Evolutionary conservation across 2,113 vertebrate genomes (phyloP), one percentile per base, ranked within the genome.

Genomic region (Trematomus loennbergii): DNA sequence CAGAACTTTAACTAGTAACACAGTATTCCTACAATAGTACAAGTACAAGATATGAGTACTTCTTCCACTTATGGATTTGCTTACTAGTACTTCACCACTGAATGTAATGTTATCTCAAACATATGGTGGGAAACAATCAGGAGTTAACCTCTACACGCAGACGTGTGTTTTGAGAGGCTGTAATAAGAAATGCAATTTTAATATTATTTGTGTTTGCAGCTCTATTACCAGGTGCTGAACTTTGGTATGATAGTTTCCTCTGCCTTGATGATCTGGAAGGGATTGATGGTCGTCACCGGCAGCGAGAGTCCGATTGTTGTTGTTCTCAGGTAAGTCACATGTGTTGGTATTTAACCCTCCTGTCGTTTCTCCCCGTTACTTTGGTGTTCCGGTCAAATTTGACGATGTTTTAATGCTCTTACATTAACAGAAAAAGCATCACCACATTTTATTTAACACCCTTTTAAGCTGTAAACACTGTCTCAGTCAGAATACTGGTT

Each of bases 221-320:
- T 99, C 0, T 99, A 99, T 89, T 99, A 99, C 91, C 98, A 99
- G 94, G 97, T 99, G 89, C 91, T 99, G 83, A 99, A 99, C 92
- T 99, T 99, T 93, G 98, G 98, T 60, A 99, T 99, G 98, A 99
- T 99, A 61, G 98, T 99, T 81, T 99, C 98, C 49, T 99, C 97
- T 9, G 98, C 98, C 1, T 91, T 99, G 88, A 99, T 99, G 98
- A 99, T 99, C 94, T 99, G 98, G 98, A 99, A 99, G 75, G 98
- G 98, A 18, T 91, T 99, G 33, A 99, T 99, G 98, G 98, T 99
- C 54, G 95, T 97, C 82, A 99, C 98, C 11, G 98, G 97, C 87
- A 99, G 98, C 53, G 98, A 99, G 83, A 99, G 98, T 82, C 98
- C 98, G 1, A 99, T 99, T 89, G 98, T 99, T 65, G 98, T 99